Conservation (phyloP, 2,797 vertebrate genomes). For the Anas bernieri region DNA sequence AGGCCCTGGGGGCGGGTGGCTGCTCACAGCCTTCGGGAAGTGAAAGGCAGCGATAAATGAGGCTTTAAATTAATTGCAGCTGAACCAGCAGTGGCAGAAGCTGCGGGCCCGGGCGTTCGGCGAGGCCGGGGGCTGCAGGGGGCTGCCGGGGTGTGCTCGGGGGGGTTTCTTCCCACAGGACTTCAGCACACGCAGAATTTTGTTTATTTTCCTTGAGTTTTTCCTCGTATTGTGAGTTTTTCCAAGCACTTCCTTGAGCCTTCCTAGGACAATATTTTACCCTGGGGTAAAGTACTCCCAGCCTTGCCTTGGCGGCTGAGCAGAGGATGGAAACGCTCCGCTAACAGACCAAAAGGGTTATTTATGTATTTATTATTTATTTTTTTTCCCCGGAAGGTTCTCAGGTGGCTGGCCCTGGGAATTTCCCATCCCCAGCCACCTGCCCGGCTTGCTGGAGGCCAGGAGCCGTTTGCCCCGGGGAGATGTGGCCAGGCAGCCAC, state of each 20-base stretch:
- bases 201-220: not conserved
- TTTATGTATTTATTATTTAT: too few species aligned
- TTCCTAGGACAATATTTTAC: not conserved
- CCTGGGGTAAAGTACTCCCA: not conserved
- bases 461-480: not conserved
- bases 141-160: not conserved
- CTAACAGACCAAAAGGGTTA: not conserved
- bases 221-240: not conserved
- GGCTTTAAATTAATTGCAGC: not conserved
- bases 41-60: not conserved
- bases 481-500: too few species aligned
- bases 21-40: not conserved
- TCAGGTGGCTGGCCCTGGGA: not conserved
- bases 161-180: not conserved
- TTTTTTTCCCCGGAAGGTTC: not conserved
- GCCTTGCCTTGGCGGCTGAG: not conserved
- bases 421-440: not conserved
- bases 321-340: not conserved
- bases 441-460: not conserved
- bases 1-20: accelerated
- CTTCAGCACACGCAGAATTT: not conserved
- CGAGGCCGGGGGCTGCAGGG: not conserved
- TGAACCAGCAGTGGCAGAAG: not conserved
- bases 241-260: not conserved
- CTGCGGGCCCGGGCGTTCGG: not conserved